Percentiles rank a stretch among this genome's conserved stretches.
These are phyloP conservation scores for Sinonovacula constricta DNA, from an alignment of 1,140 invertebrate genomes.

Conservation along the genomic window DNA sequence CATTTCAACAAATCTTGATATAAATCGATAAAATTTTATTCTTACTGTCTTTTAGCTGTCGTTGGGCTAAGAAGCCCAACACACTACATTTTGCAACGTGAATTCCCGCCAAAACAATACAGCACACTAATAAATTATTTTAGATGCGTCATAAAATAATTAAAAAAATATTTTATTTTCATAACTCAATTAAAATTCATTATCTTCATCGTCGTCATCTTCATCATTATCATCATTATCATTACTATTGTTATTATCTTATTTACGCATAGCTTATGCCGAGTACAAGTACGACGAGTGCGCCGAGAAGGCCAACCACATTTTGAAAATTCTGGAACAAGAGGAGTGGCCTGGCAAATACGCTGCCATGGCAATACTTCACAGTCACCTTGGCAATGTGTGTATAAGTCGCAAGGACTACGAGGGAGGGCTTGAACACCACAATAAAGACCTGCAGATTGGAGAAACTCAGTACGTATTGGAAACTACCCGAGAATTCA, in stretches of 20 bases:
- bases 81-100: no score
- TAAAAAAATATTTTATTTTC: no score
- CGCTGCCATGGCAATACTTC: conserved; percentile 7
- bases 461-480: conserved; percentile 41
- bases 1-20: no score
- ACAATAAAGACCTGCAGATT: conserved; percentile 36
- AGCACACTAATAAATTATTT: no score
- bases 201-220: not conserved
- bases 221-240: no score
- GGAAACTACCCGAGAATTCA: no score
- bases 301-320: conserved; percentile 8
- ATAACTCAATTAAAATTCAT: not conserved
- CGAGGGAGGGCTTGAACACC: conserved; percentile 25
- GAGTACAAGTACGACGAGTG: conserved; percentile 33
- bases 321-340: conserved; percentile 16
- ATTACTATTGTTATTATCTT: not conserved
- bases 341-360: conserved; percentile 34
- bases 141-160: no score
- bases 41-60: no score
- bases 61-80: no score
- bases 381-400: conserved; percentile 47
- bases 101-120: no score
- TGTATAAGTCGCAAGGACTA: conserved; percentile 32
- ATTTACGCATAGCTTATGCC: conserved; percentile 24
- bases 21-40: no score